A percentile compares a stretch with the other conserved stretches of the same genome.
These are phyloP conservation scores for Ctenopoma kingsleyae DNA, from an alignment of 2,797 vertebrate genomes.

Conservation along the genomic window DNA sequence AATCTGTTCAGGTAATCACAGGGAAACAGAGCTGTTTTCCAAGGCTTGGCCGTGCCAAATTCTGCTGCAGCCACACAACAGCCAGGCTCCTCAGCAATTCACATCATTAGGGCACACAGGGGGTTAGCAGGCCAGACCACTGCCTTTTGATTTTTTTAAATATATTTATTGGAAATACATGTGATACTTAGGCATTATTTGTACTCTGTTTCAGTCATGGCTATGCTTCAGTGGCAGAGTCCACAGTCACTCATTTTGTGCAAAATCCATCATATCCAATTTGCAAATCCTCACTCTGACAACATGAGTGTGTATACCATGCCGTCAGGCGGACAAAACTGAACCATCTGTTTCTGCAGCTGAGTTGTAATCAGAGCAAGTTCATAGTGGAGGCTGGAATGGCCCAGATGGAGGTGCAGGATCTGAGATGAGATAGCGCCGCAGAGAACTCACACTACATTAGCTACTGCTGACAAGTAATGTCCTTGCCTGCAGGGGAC, in stretches of 20 bases:
- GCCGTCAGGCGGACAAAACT: constrained; percentile 73
- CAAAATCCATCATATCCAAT: constrained; percentile 72
- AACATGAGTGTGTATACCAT: constrained; percentile 50
- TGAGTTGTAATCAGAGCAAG: constrained; percentile 66
- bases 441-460: constrained; percentile 31
- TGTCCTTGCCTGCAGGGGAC: constrained; percentile 29
- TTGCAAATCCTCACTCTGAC: constrained; percentile 69
- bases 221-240: constrained; percentile 30
- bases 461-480: constrained; percentile 47
- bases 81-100: constrained; percentile 50
- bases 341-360: constrained; percentile 81
- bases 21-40: constrained; percentile 74
- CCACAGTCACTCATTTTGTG: constrained; percentile 52
- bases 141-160: constrained; percentile 61
- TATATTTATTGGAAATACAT: constrained; percentile 54
- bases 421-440: constrained; percentile 41
- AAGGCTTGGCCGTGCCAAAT: constrained; percentile 59
- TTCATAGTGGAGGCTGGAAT: constrained; percentile 52
- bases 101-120: constrained; percentile 53
- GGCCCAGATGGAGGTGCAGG: constrained; percentile 72
- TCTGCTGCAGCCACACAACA: constrained; percentile 37
- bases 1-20: constrained; percentile 83
- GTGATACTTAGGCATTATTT: constrained; percentile 50
- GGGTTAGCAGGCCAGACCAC: constrained; percentile 36
- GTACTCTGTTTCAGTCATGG: constrained; percentile 48